Base-by-base conservation (phyloP, 2,888 invertebrate genomes). In the Hyposoter dolosus region DNA sequence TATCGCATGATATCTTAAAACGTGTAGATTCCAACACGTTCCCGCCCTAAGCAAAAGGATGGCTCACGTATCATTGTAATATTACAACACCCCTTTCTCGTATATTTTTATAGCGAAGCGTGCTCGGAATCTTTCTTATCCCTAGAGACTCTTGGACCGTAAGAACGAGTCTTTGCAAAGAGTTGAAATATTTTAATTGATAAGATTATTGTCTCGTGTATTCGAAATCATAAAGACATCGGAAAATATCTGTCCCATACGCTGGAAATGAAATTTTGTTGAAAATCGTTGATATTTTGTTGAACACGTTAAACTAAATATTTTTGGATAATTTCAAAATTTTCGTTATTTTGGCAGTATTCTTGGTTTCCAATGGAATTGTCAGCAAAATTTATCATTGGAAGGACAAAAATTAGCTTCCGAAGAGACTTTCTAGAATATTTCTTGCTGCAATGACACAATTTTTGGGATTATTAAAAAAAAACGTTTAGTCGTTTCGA, bases 31-130 rank as follows among this genome's bases (percentile, higher is more conserved):
- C 86, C 83, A 47, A 78, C 86, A 86, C 86, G 86, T 86, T 78
- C 56, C 53, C 82, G 75, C 78, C 69, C 82, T 82, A 66, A 84
- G 68, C 50, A 75, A 87, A 86, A 82, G 65, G 83, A 81, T 77
- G 78, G 81, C 74, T 84, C 88, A 87, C 87, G 88, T 88, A 88
- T 88, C 88, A 87, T 87, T 86, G 85, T 87, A 88, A 88, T 88
- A 88, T 85, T 85, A 83, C 85, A 87, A 87, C 86, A 87, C 85
- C 83, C 86, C 81, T 78, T 88, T 82, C 85, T 83, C 88, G 85
- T 88, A 87, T 86, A 88, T 87, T 88, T 88, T 88, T 88, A 88
- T 88, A 88, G 88, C 79, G 60, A 78, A 79, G 83, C 88, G 88
- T 88, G 88, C 88, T 79, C 40, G 79, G 88, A 88, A 88, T 88